phyloP scores from a whole-genome alignment of 2,113 vertebrate genomes.

The Phaethon lepturus region DNA sequence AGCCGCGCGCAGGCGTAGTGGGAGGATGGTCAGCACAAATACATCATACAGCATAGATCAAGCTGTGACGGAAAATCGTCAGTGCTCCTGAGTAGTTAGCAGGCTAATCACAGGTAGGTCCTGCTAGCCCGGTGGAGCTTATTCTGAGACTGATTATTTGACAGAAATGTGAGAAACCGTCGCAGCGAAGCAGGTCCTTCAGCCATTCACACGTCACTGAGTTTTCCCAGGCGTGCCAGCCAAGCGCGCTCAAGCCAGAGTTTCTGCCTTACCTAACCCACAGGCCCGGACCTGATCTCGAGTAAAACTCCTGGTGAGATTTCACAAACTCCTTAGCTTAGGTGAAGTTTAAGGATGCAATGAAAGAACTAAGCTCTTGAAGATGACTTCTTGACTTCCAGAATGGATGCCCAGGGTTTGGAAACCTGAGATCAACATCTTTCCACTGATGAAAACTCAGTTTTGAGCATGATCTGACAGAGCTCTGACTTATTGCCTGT shows the following conservation, averaged over 20 bases:
- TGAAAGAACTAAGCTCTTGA: neutral
- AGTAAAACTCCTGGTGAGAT: neutral
- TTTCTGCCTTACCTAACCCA: conserved; percentile 34
- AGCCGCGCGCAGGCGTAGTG: fast-evolving
- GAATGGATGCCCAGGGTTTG: neutral
- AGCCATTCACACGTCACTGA: neutral
- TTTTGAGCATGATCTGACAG: conserved; percentile 2
- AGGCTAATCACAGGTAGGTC: neutral
- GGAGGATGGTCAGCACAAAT: neutral
- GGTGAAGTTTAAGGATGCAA: neutral
- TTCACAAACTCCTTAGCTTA: neutral
- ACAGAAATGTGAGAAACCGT: neutral
- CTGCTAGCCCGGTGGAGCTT: neutral
- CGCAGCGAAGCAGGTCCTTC: neutral
- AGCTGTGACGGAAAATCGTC: neutral
- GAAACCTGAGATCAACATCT: neutral
- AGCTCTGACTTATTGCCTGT: neutral
- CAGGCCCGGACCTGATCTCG: neutral
- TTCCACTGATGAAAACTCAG: neutral
- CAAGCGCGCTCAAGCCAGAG: neutral
- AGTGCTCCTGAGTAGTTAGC: neutral
- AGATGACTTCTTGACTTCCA: neutral
- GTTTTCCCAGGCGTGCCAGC: neutral
- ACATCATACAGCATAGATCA: neutral
- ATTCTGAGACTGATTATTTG: neutral